Evolutionary conservation across 2,797 vertebrate species (phyloP).

Genomic region (Acomys russatus): DNA sequence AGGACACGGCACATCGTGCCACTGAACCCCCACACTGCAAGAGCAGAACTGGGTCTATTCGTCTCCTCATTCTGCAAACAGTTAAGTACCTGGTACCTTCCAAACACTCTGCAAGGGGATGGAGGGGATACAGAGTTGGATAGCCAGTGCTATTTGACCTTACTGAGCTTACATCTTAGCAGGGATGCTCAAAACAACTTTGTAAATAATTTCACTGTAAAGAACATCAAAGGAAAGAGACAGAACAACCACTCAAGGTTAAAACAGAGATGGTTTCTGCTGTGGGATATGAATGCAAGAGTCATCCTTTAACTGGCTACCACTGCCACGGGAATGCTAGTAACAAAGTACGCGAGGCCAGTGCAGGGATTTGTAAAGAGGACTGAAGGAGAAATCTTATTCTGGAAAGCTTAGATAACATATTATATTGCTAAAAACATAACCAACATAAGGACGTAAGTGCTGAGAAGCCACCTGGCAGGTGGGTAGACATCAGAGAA

Average conservation of each 20-base stretch:
- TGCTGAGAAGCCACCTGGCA: neutral
- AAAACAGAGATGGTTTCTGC: neutral
- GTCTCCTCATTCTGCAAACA: constrained; percentile 16
- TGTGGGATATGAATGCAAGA: neutral
- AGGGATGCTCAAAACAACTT: neutral
- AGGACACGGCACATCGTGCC: neutral
- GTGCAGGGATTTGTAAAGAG: neutral
- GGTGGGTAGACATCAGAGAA: neutral
- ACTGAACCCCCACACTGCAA: too few species aligned
- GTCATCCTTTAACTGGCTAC: neutral
- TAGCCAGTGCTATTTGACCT: neutral
- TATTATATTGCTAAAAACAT: too few species aligned
- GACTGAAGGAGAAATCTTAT: neutral
- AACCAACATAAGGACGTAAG: neutral
- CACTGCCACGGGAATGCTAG: neutral
- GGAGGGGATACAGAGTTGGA: neutral
- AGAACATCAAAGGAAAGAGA: neutral
- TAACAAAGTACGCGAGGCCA: too few species aligned
- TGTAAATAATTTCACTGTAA: neutral
- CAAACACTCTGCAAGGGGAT: neutral
- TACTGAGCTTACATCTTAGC: neutral
- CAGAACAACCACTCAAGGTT: neutral
- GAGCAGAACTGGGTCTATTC: neutral
- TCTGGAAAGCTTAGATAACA: neutral
- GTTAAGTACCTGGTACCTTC: neutral